Percentiles rank a stretch among this genome's conserved stretches.
Evolutionary conservation across 2,888 invertebrate genomes (phyloP).

Genomic region (Ectobius pallidus): DNA sequence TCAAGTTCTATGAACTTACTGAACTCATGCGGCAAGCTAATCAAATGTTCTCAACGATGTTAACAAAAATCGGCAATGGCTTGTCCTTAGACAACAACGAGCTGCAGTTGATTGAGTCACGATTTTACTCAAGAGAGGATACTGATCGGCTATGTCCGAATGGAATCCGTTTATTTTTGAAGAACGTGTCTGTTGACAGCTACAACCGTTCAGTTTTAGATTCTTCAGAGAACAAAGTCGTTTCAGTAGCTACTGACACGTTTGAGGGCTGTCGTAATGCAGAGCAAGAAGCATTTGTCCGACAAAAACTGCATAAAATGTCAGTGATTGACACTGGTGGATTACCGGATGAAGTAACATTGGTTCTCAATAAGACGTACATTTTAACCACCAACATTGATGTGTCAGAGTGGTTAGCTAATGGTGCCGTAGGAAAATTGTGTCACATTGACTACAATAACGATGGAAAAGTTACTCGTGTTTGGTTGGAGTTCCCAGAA

Average conservation of each 20-base stretch:
- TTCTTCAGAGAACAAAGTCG: neutral
- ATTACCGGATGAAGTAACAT: neutral
- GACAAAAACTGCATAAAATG: neutral
- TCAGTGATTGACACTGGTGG: neutral
- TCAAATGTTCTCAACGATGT: neutral
- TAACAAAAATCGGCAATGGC: neutral
- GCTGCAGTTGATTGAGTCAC: neutral
- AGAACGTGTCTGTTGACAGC: neutral
- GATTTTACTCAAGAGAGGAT: neutral
- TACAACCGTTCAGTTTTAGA: neutral
- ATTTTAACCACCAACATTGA: neutral
- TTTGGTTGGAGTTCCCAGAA: neutral
- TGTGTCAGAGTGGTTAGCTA: neutral
- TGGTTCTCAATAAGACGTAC: neutral
- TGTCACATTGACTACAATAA: neutral
- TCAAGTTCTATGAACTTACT: neutral
- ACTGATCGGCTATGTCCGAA: accelerated
- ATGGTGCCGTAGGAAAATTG: neutral
- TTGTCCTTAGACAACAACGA: neutral
- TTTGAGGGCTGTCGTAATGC: neutral
- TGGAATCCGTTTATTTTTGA: neutral
- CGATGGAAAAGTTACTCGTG: neutral
- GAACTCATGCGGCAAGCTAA: neutral
- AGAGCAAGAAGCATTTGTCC: neutral
- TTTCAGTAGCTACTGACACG: neutral